Evolutionary conservation across 2,113 vertebrate species (phyloP).

Genomic region (Tenrec ecaudatus): DNA sequence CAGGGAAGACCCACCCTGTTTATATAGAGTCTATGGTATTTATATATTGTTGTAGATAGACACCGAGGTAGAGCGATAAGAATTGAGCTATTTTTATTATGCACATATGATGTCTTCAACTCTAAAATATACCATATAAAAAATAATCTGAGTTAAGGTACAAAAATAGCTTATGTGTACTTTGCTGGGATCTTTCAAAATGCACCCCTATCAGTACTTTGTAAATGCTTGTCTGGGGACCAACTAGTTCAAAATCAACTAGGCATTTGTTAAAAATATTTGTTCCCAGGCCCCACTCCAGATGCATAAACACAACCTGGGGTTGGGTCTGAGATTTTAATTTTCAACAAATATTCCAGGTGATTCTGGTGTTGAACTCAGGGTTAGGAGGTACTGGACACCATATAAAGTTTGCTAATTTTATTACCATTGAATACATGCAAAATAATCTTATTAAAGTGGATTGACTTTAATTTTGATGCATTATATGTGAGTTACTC

Average conservation of each 20-base stretch:
- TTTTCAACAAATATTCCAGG: conserved; percentile 59
- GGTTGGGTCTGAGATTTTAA: conserved; percentile 60
- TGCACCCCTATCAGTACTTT: neutral
- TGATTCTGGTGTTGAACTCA: conserved; percentile 11
- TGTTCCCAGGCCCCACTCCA: conserved; percentile 54
- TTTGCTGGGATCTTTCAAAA: neutral
- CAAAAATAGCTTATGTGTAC: conserved; percentile 25
- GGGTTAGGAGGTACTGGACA: conserved; percentile 15
- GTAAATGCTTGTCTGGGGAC: neutral
- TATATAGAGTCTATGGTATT: neutral
- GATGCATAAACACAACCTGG: conserved; percentile 38
- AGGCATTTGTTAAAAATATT: conserved; percentile 45
- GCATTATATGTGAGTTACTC: neutral
- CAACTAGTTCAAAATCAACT: conserved; percentile 40
- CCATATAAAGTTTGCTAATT: conserved; percentile 23
- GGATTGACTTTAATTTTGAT: conserved; percentile 9
- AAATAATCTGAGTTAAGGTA: conserved; percentile 33
- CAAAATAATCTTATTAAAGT: conserved; percentile 27
- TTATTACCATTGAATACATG: conserved; percentile 22
- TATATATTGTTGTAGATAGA: conserved; percentile 28
- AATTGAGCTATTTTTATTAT: conserved; percentile 31
- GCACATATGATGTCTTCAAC: neutral
- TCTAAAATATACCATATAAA: conserved; percentile 47
- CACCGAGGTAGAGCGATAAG: neutral
- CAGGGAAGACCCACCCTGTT: neutral